phyloP scores from a whole-genome alignment of 2,797 vertebrate species.

The Gambusia yucatana region DNA sequence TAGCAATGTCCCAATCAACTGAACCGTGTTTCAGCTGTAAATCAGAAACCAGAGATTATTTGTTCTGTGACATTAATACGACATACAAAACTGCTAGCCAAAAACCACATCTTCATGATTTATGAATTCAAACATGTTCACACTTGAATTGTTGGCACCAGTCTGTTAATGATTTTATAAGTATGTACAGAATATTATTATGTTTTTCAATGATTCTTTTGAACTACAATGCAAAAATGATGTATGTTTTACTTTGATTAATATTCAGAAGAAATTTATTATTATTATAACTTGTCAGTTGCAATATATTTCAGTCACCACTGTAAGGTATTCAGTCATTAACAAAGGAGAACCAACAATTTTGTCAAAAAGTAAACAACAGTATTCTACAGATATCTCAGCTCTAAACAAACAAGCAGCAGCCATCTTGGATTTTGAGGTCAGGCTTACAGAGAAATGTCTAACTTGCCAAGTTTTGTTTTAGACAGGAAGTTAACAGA shows the following conservation, averaged over 20 bases:
- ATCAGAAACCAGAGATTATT: not conserved
- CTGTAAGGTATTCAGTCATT: no score
- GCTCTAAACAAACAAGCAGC: not conserved
- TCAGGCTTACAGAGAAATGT: not conserved
- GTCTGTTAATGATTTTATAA: no score
- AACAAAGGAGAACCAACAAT: no score
- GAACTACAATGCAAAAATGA: no score
- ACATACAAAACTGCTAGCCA: not conserved
- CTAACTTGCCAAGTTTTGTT: not conserved
- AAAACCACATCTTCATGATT: not conserved
- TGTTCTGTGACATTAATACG: not conserved
- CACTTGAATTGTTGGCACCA: no score
- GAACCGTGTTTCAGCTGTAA: not conserved
- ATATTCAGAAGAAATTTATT: not conserved
- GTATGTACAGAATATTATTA: no score
- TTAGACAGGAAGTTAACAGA: not conserved
- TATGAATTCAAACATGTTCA: not conserved
- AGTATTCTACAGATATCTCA: not conserved
- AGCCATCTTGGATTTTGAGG: not conserved
- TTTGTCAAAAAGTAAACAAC: not conserved
- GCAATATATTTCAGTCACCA: no score
- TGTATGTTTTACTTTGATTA: no score
- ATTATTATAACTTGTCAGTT: no score
- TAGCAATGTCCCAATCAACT: not conserved
- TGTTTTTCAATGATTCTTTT: no score